A percentile compares a stretch with the other conserved stretches of the same genome.
Conservation (phyloP, 2,797 vertebrate genomes). For the Cryptoblepharus egeriae region DNA sequence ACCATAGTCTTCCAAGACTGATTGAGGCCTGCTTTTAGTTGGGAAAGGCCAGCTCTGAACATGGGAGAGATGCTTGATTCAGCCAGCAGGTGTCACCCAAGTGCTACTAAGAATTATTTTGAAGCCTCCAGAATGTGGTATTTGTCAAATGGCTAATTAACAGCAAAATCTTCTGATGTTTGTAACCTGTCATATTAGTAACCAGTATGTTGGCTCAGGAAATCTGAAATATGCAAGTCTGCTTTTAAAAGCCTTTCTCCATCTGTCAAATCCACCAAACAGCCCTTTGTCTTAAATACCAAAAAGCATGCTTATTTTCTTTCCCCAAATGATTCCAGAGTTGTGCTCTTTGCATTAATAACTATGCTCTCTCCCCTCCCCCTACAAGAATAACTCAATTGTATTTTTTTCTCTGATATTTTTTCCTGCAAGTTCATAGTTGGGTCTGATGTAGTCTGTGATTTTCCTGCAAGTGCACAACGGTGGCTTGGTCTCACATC, state of each 20-base stretch:
- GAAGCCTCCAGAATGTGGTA: neutral
- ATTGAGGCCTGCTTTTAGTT: too few species aligned
- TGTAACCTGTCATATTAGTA: conserved; percentile 64
- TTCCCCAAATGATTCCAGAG: conserved; percentile 39
- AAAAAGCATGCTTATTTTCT: conserved; percentile 54
- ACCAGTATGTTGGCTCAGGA: conserved; percentile 35
- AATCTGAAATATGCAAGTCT: conserved; percentile 57
- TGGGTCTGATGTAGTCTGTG: neutral
- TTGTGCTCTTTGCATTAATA: conserved; percentile 52
- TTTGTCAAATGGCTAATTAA: conserved; percentile 34
- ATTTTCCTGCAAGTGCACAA: neutral
- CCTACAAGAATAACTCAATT: conserved; percentile 37
- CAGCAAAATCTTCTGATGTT: conserved; percentile 43
- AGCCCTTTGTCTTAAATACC: conserved; percentile 62
- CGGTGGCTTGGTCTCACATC: neutral
- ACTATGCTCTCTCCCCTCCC: conserved; percentile 30
- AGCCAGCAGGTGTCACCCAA: conserved; percentile 69
- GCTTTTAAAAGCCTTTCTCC: conserved; percentile 45
- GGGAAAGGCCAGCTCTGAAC: too few species aligned
- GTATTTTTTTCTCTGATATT: conserved; percentile 46
- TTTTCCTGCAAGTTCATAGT: conserved; percentile 53
- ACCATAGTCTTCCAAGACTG: too few species aligned
- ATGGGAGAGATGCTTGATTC: neutral
- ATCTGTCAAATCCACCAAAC: conserved; percentile 56
- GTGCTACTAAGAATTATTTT: conserved; percentile 10